Evolutionary conservation across 2,888 invertebrate species (phyloP).

Genomic region (Ptychoptera albimana): DNA sequence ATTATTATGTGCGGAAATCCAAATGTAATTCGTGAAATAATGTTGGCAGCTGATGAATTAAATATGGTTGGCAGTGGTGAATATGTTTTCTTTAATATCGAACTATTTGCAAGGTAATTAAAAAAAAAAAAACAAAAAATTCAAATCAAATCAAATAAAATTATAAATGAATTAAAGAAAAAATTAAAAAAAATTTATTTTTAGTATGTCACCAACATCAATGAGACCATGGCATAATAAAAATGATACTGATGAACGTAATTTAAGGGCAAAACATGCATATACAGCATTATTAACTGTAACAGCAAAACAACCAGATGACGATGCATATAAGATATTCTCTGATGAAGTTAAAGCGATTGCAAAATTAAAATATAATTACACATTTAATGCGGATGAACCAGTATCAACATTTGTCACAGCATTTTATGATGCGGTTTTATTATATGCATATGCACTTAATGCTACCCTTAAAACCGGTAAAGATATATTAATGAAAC

Average conservation of each 20-base stretch:
- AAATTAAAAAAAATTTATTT: slow-evolving; percentile 9
- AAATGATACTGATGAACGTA: slow-evolving; percentile 63
- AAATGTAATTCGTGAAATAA: slow-evolving; percentile 74
- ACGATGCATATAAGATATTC: slow-evolving; percentile 60
- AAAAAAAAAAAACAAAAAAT: neutral
- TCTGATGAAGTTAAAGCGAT: slow-evolving; percentile 47
- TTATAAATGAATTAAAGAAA: neutral
- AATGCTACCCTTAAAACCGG: slow-evolving; percentile 57
- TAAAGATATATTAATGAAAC: slow-evolving; percentile 27
- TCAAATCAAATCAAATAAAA: neutral
- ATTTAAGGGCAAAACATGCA: slow-evolving; percentile 68
- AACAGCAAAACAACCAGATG: slow-evolving; percentile 66
- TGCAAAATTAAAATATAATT: slow-evolving; percentile 52
- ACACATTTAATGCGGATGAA: slow-evolving; percentile 53
- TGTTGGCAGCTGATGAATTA: slow-evolving; percentile 85
- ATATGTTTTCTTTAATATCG: slow-evolving; percentile 97
- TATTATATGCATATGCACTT: slow-evolving; percentile 81
- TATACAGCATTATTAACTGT: slow-evolving; percentile 80
- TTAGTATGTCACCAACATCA: slow-evolving; percentile 42
- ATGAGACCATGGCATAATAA: slow-evolving; percentile 75
- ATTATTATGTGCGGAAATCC: slow-evolving; percentile 89
- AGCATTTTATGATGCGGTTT: slow-evolving; percentile 91
- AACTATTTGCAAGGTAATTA: slow-evolving; percentile 77
- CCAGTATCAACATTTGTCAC: slow-evolving; percentile 85
- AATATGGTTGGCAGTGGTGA: slow-evolving; percentile 94